These are phyloP conservation scores for Argyresthia albistria DNA, from an alignment of 2,888 invertebrate genomes.

Conservation along the genomic window DNA sequence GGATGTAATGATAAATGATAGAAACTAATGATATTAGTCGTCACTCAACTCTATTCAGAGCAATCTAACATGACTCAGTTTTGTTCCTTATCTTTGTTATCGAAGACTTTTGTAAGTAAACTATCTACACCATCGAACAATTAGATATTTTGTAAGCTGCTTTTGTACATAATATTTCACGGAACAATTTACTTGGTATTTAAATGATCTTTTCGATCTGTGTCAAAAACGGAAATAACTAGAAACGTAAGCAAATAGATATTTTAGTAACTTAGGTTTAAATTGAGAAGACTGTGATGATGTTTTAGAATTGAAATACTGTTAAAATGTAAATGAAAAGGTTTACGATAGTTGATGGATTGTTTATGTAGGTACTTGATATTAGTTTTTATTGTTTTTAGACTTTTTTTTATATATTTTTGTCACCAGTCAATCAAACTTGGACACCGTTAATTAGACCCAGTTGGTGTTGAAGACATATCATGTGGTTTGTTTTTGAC, in stretches of 20 bases:
- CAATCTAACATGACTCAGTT: background rate
- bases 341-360: slow-evolving; percentile 24
- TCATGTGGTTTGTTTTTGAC: background rate
- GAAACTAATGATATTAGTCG: too few species aligned
- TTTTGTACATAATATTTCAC: slow-evolving; percentile 5
- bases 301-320: slow-evolving; percentile 43
- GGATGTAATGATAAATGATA: too few species aligned
- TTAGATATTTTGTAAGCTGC: slow-evolving; percentile 4
- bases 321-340: slow-evolving; percentile 30
- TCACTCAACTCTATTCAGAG: too few species aligned
- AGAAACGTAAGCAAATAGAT: background rate
- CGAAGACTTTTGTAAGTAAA: slow-evolving; percentile 1
- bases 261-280: slow-evolving; percentile 13
- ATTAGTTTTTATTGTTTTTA: slow-evolving; percentile 8
- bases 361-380: slow-evolving; percentile 3
- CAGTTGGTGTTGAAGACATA: slow-evolving; percentile 1
- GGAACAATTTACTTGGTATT: background rate
- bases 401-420: too few species aligned
- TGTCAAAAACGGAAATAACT: slow-evolving; percentile 1
- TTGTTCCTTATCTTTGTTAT: slow-evolving; percentile 2
- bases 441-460: slow-evolving; percentile 4
- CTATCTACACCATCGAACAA: background rate
- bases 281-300: slow-evolving; percentile 71
- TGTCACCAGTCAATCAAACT: too few species aligned
- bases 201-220: background rate